Conservation (phyloP, 2,113 vertebrate genomes). For the Alosa alosa region DNA sequence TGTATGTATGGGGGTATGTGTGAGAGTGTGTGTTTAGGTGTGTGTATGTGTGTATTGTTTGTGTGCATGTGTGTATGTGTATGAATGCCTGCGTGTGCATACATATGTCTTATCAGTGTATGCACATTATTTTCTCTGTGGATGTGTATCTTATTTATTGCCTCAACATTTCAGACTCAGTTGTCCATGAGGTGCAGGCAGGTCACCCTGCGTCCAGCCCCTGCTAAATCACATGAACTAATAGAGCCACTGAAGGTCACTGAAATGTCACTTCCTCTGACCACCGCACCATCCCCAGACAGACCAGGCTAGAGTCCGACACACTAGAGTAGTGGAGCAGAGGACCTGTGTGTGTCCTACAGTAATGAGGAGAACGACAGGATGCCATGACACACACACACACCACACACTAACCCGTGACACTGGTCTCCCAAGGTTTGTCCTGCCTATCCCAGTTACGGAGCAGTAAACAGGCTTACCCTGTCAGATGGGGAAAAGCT, state of each 20-base stretch:
- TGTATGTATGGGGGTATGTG: background rate
- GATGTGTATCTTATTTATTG: background rate
- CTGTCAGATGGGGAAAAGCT: background rate
- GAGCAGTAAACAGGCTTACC: background rate
- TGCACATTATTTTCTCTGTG: background rate
- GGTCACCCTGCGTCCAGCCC: background rate
- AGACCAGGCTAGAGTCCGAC: background rate
- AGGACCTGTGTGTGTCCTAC: background rate
- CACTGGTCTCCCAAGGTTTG: background rate
- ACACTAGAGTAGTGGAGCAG: slow-evolving; percentile 1
- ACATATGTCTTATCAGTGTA: too few species aligned
- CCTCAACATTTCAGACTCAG: background rate
- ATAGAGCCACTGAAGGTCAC: slow-evolving; percentile 40
- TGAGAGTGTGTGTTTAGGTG: background rate
- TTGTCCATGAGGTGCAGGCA: background rate
- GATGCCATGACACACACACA: background rate
- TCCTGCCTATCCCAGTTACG: background rate
- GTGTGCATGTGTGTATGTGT: background rate
- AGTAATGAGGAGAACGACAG: background rate
- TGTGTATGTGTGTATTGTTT: background rate
- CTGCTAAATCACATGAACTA: slow-evolving; percentile 36
- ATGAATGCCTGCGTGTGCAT: background rate
- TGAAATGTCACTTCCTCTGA: slow-evolving; percentile 31
- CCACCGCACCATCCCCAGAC: background rate
- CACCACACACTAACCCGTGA: background rate